A percentile compares a stretch with the other conserved stretches of the same genome.
Evolutionary conservation across 1,140 invertebrate species (phyloP).

Genomic region (Procambarus clarkii): DNA sequence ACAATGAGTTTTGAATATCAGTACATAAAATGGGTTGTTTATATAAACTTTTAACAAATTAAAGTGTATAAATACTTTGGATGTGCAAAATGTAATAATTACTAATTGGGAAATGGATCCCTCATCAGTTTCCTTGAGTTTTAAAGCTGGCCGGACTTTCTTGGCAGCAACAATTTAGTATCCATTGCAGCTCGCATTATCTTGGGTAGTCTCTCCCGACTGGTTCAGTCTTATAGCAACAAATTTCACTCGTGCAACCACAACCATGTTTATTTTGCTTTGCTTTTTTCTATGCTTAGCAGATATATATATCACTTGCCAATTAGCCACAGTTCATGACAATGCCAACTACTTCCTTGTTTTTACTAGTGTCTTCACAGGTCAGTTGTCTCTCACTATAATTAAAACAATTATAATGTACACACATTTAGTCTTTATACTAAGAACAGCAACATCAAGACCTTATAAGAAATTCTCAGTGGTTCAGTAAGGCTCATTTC

Average conservation of each 20-base stretch:
- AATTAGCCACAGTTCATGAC: not conserved
- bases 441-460: not conserved
- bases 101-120: too few species aligned
- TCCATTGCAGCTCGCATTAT: not conserved
- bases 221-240: not conserved
- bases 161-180: not conserved
- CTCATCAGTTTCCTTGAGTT: not conserved
- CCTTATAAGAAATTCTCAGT: not conserved
- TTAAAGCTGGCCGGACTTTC: not conserved
- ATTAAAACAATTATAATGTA: not conserved
- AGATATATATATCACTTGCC: not conserved
- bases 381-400: not conserved
- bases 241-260: not conserved
- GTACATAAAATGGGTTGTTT: too few species aligned
- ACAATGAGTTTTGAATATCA: too few species aligned
- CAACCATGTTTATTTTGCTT: too few species aligned
- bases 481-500: not conserved
- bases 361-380: not conserved
- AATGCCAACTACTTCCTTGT: too few species aligned
- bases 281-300: too few species aligned
- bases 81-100: not conserved
- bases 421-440: not conserved
- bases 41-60: not conserved
- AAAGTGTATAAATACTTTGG: not conserved
- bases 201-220: not conserved